phyloP scores from a whole-genome alignment of 2,113 vertebrate species.

The Penelope pileata region DNA sequence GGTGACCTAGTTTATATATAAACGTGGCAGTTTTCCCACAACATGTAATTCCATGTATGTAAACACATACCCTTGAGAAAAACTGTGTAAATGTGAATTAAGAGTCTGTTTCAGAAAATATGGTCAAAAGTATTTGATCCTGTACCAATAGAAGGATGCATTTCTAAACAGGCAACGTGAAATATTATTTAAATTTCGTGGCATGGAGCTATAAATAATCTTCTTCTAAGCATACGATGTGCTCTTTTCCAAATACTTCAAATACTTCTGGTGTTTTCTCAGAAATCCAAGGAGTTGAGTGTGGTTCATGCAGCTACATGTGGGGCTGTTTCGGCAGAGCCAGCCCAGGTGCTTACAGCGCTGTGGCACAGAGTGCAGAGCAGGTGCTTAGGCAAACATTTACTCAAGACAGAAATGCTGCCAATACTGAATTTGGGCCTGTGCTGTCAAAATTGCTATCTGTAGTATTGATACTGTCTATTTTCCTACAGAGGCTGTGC shows the following conservation, averaged over 20 bases:
- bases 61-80: neutral
- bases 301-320: neutral
- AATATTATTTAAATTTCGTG: neutral
- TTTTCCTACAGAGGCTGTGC: neutral
- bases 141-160: neutral
- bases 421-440: neutral
- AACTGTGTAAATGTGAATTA: neutral
- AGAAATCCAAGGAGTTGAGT: neutral
- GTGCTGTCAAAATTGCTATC: neutral
- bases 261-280: neutral
- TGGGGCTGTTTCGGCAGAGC: neutral
- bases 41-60: neutral
- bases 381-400: neutral
- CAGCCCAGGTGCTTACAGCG: neutral
- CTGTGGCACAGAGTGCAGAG: neutral
- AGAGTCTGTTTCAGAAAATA: neutral
- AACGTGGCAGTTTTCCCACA: neutral
- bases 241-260: neutral
- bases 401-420: neutral
- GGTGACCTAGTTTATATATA: neutral
- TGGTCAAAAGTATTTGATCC: neutral
- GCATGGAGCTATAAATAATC: neutral
- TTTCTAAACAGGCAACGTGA: neutral
- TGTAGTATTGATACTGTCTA: neutral
- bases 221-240: neutral